A percentile compares a stretch with the other conserved stretches of the same genome.
Conservation (phyloP, 35 echinoderm and acorn worm genomes). For the Nesometra sesokonis region DNA sequence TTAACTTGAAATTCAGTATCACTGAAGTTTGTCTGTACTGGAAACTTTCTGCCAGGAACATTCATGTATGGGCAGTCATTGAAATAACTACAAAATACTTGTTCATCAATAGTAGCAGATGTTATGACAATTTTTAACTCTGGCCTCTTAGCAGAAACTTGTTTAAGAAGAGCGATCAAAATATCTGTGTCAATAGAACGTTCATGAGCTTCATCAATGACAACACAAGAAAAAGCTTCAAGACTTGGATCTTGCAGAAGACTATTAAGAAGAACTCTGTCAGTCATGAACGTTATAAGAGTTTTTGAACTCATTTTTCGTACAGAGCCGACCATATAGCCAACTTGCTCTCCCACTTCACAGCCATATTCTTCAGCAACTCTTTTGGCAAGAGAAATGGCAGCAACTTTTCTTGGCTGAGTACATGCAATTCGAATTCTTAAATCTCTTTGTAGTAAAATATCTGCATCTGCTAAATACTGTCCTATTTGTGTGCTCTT, state of each 20-base stretch:
- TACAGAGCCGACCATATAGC: conserved; percentile 9
- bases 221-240: conserved; percentile 1
- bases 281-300: conserved; percentile 24
- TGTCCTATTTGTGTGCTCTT: background rate
- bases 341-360: background rate
- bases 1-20: background rate
- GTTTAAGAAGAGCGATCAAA: conserved; percentile 20
- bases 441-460: background rate
- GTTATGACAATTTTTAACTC: conserved; percentile 30
- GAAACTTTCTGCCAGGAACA: conserved; percentile 24
- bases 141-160: background rate
- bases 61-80: conserved; percentile 2
- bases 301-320: conserved; percentile 4
- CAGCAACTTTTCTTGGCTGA: background rate
- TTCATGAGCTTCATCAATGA: conserved; percentile 39
- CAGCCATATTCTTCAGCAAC: background rate
- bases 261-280: conserved; percentile 16
- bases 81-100: conserved; percentile 18
- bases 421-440: background rate
- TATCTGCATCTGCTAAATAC: background rate
- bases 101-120: conserved; percentile 34
- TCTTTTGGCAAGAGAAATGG: background rate
- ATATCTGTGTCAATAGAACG: conserved; percentile 46
- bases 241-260: conserved; percentile 17
- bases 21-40: conserved; percentile 7